phyloP scores from a whole-genome alignment of 2,888 invertebrate genomes.

The Cheilosia vernalis region DNA sequence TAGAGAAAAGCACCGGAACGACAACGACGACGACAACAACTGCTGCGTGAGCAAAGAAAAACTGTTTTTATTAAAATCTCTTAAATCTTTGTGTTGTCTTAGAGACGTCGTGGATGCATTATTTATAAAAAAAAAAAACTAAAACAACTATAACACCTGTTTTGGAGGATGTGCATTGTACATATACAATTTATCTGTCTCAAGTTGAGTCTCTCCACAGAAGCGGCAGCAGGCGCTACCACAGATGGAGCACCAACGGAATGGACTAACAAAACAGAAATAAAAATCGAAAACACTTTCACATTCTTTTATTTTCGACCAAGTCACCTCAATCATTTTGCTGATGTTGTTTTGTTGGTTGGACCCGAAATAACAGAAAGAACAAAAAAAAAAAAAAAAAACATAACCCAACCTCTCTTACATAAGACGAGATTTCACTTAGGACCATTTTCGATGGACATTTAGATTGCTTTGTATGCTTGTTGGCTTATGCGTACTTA shows the following conservation, averaged over 20 bases:
- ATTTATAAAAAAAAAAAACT: conserved; percentile 21
- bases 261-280: conserved; percentile 31
- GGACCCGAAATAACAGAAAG: not conserved
- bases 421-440: conserved; percentile 53
- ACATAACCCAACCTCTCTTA: conserved; percentile 40
- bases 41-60: conserved; percentile 42
- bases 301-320: conserved; percentile 50
- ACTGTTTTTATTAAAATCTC: conserved; percentile 11
- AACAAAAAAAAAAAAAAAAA: not conserved
- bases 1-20: conserved; percentile 71
- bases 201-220: not conserved
- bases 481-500: not conserved
- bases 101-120: conserved; percentile 46
- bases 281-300: conserved; percentile 68
- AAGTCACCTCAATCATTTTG: not conserved
- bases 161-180: conserved; percentile 7
- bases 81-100: conserved; percentile 60
- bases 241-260: conserved; percentile 35
- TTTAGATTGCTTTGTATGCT: not conserved
- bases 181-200: not conserved
- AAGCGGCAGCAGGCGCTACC: not conserved
- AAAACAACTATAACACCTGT: conserved; percentile 42
- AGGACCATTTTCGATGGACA: conserved; percentile 4
- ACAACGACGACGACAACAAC: conserved; percentile 33
- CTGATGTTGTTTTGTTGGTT: not conserved